A percentile compares a stretch with the other conserved stretches of the same genome.
Conservation (phyloP, 2,113 vertebrate species). For the Gadus chalcogrammus region DNA sequence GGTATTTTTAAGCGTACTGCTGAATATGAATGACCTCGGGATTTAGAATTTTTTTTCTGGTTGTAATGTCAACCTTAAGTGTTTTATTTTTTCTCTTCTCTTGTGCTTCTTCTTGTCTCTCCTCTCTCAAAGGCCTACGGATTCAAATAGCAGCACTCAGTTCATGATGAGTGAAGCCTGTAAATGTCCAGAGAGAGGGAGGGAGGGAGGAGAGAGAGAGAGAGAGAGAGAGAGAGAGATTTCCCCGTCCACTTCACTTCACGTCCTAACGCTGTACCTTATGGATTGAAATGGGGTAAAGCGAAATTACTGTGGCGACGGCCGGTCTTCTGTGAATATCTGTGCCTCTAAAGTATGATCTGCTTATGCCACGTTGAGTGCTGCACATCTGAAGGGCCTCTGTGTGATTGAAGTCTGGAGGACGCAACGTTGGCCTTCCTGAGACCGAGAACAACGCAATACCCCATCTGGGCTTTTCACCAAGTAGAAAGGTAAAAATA, state of each 20-base stretch:
- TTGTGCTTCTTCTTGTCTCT: no score
- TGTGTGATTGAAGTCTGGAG: constrained; percentile 4
- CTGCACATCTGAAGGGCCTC: background rate
- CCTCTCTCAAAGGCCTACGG: constrained; percentile 43
- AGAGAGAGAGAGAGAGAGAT: background rate
- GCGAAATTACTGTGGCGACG: constrained; percentile 38
- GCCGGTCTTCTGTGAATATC: background rate
- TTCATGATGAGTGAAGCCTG: constrained; percentile 51
- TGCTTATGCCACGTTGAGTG: background rate
- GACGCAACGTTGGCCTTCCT: no score
- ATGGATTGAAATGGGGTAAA: constrained; percentile 29
- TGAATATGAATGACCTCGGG: no score
- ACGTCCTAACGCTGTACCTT: constrained; percentile 5
- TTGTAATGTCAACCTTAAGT: constrained; percentile 58
- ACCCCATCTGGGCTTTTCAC: no score
- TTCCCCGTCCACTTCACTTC: constrained; percentile 43
- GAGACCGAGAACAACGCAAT: no score
- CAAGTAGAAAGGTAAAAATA: no score
- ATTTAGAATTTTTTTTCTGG: background rate
- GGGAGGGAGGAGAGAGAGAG: no score
- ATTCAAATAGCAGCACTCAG: constrained; percentile 55
- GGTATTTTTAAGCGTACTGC: no score
- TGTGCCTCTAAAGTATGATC: background rate
- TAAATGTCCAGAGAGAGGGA: constrained; percentile 41
- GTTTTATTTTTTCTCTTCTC: constrained; percentile 23